Evolutionary conservation across 2,888 invertebrate species (phyloP).

Genomic region (Sturmia bella): DNA sequence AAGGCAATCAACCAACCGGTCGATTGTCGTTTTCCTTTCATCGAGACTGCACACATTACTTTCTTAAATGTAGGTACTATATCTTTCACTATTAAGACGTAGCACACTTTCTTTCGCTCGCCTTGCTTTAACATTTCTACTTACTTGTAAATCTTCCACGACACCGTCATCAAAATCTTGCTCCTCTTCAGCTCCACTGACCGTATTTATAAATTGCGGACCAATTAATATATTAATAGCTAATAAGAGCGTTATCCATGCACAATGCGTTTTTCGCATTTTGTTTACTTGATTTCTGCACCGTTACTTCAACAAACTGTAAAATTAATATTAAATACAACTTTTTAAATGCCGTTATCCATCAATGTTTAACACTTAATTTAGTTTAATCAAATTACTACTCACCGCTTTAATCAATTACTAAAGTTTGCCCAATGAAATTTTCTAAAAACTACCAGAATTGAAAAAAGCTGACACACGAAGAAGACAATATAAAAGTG

Average conservation of each 20-base stretch:
- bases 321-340: constrained; percentile 12
- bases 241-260: constrained; percentile 55
- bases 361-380: constrained; percentile 19
- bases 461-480: constrained; percentile 57
- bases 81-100: constrained; percentile 19
- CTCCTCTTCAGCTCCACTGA: constrained; percentile 65
- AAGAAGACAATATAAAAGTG: constrained; percentile 60
- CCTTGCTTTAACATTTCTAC: constrained; percentile 23
- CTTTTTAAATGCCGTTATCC: neutral
- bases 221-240: constrained; percentile 57
- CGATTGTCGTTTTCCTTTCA: constrained; percentile 20
- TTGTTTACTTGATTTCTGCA: constrained; percentile 27
- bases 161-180: constrained; percentile 75
- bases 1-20: constrained; percentile 46
- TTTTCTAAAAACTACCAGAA: constrained; percentile 59
- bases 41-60: constrained; percentile 12
- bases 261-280: constrained; percentile 63
- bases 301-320: constrained; percentile 18
- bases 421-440: constrained; percentile 58
- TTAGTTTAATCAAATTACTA: constrained; percentile 48
- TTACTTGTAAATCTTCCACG: constrained; percentile 78
- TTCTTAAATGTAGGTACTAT: neutral
- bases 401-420: constrained; percentile 64
- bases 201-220: constrained; percentile 55
- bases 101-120: constrained; percentile 11